Evolutionary conservation across 1,140 invertebrate species (phyloP), one percentile per base, ranked within the genome.

Genomic region (Drosophila lini): DNA sequence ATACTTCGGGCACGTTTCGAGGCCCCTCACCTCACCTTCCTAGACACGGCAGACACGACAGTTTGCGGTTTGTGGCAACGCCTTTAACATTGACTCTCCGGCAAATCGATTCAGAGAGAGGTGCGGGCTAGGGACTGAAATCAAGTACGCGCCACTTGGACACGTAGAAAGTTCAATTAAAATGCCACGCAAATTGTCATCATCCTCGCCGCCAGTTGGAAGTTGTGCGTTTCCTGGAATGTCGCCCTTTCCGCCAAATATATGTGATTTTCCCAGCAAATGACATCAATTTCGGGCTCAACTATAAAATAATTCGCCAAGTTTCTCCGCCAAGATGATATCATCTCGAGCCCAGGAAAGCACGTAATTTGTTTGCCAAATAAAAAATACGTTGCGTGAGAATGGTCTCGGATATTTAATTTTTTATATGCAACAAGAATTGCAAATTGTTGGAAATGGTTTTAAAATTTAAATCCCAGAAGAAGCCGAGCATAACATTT

Each of bases 111-210:
- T 32, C 13, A 28, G 45, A 25, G 55, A 25, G 36, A 19, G 53
- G 28, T 25, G 38, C 13, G 34, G 58, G 62, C 48, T 36, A 28
- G 48, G 74, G 50, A 67, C 58, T 55, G 25, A 11, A 67, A 67
- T 69, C 65, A 55, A 76, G 67, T 80, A 58, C 53, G 56, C 77
- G 62, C 77, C 78, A 89, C 84, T 90, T 63, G 60, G 83, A 84
- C 84, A 89, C 84, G 84, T 89, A 89, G 84, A 89, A 89, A 89
- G 84, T 90, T 83, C 84, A 89, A 89, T 89, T 89, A 81, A 89
- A 81, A 74, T 61, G 80, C 80, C 84, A 88, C 84, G 84, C 77
- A 89, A 88, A 80, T 81, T 75, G 81, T 74, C 82, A 82, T 84
- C 80, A 82, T 74, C 82, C 79, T 78, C 70, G 79, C 74, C 75